Evolutionary conservation across 2,797 vertebrate genomes (phyloP), one percentile per base, ranked within the genome.

Genomic region (Centropyge bicolor): DNA sequence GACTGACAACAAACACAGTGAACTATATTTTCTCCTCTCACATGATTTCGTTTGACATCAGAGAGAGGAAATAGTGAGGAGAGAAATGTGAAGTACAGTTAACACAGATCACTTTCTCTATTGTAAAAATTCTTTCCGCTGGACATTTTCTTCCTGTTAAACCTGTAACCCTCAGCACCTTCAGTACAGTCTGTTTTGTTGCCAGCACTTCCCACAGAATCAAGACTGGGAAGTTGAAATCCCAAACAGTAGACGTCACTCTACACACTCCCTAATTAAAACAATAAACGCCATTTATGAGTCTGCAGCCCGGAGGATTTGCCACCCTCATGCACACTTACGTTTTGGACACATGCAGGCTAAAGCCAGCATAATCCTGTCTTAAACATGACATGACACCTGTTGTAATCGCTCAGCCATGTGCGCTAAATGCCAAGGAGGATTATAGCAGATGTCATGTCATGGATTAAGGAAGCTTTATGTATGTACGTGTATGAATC

Each of bases 321-420:
- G 71, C 92, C 80, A 86, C 84, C 63, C 72, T 70, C 22, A 13
- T 36, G 60, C 81, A 80, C 74, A 68, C 65, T 81, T 74, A 43
- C 14, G 17, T 85, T 86, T 76, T 38, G 66, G 61, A 84, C 78
- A 80, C 87, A 86, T 57, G 86, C 78, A 22, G 59, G 17, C 67
- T 75, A 68, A 90, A 87, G 79, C 78, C 84, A 61, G 45, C 40
- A 51, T 90, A 92, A 93, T 90, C 92, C 90, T 70, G 70, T 88
- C 72, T 89, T 86, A 86, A 91, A 90, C 86, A 91, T 85, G 84
- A 89, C 80, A 92, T 88, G 88, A 88, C 92, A 93, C 94, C 92
- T 94, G 92, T 91, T 92, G 86, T 88, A 90, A 89, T 89, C 78
- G 17, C 84, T 90, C 83, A 72, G 66, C 38, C 51, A 3, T 84